These are phyloP conservation scores for Arenicola marina DNA, from an alignment of 2,888 invertebrate genomes.

Conservation along the genomic window DNA sequence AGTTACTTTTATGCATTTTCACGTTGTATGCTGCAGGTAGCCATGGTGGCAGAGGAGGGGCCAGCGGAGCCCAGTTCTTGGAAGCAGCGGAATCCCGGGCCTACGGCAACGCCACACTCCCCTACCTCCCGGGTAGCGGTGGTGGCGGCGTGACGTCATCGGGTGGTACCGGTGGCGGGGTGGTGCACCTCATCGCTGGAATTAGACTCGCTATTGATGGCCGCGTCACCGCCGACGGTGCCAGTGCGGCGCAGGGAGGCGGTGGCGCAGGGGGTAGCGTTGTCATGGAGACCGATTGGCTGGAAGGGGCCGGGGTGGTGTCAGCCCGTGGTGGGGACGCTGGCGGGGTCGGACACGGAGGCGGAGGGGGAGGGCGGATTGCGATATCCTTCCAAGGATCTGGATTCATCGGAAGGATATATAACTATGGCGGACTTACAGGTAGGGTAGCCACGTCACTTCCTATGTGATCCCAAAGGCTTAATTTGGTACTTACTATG, in stretches of 20 bases:
- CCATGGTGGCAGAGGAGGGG: conserved; percentile 42
- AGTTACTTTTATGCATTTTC: neutral
- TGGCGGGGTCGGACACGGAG: conserved; percentile 34
- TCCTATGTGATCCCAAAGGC: too few relatives aligned
- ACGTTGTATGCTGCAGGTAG: conserved; percentile 34
- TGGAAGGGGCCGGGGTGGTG: conserved; percentile 36
- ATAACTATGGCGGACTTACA: conserved; percentile 36
- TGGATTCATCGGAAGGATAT: conserved; percentile 24
- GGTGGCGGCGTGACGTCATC: conserved; percentile 26
- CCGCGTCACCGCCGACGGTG: neutral
- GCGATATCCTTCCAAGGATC: conserved; percentile 21
- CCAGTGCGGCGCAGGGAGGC: conserved; percentile 26
- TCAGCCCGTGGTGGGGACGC: conserved; percentile 35
- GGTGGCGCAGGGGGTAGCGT: conserved; percentile 42
- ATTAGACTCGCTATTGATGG: neutral
- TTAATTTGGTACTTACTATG: too few relatives aligned
- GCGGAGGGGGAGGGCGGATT: conserved; percentile 39
- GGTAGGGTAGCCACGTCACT: too few relatives aligned
- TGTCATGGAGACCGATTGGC: conserved; percentile 19
- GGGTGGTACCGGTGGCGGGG: conserved; percentile 38
- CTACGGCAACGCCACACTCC: conserved; percentile 30
- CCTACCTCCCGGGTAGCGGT: conserved; percentile 6
- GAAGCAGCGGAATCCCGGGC: conserved; percentile 20
- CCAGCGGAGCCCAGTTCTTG: conserved; percentile 28
- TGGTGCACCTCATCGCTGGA: conserved; percentile 27